Evolutionary conservation across 2,113 vertebrate species (phyloP), one percentile per base, ranked within the genome.

Genomic region (Lichenostomus cassidix): DNA sequence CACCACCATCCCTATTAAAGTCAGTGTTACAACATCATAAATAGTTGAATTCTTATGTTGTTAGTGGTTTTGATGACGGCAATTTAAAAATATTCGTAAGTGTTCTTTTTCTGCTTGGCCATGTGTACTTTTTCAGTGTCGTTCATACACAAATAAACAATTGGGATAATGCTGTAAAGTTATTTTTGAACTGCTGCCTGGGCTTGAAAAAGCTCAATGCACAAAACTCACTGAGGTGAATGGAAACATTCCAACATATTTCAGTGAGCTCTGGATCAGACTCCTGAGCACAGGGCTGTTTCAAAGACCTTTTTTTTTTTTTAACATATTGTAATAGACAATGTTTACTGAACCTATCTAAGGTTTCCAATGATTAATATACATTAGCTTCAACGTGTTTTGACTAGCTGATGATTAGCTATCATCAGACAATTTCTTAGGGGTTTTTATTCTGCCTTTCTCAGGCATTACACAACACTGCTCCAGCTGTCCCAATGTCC

Each of bases 401-500:
- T 73, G 73, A 94, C 94, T 96, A 91, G 80, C 87, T 93, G 94
- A 91, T 92, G 92, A 92, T 96, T 93, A 94, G 87, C 74, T 95
- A 95, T 58, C 85, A 76, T 33, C 8, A 19, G 56, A 52, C 84
- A 92, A 92, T 79, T 89, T 94, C 92, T 92, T 95, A 81, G 52
- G 8, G 31, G 44, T 87, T 79, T 83, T 76, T 58, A 52, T 95
- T 94, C 89, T 94, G 90, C 86, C 87, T 67, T 95, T 89, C 86
- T 94, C 56, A 87, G 82, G 89, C 94, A 96, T 95, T 95, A 88
- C 92, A 89, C 95, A 97, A 96, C 69, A 89, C 83, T 91, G 86
- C 93, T 97, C 97, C 97, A 97, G 96, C 96, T 98, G 97, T 97
- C 94, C 94, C 79, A 64, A 47, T 86, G 81, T 97, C 98, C 98